Percentiles rank a stretch among this genome's conserved stretches.
phyloP scores from a whole-genome alignment of 2,888 invertebrate species.

The Melikaiella ostensackeni region DNA sequence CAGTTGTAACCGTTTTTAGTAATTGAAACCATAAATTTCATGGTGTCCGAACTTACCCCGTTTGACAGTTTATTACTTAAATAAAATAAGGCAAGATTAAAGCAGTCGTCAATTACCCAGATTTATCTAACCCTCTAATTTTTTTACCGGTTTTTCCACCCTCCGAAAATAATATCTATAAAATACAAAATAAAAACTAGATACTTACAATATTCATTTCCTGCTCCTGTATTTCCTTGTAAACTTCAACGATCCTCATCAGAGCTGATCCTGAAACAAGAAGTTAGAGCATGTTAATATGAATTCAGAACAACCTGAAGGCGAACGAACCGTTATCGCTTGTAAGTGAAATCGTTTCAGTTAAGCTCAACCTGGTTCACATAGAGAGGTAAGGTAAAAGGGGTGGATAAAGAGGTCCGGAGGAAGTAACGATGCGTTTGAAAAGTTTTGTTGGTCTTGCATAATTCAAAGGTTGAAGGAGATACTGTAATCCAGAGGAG shows the following conservation, averaged over 20 bases:
- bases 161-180: no score
- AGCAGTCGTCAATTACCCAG: no score
- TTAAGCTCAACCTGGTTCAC: conserved; percentile 17
- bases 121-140: no score
- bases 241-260: conserved; percentile 95
- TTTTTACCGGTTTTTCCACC: no score
- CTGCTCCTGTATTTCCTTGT: conserved; percentile 95
- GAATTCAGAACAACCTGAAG: conserved; percentile 5
- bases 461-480: conserved; percentile 74
- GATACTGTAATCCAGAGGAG: conserved; percentile 73
- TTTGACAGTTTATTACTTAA: no score
- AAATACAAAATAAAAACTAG: not conserved
- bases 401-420: not conserved
- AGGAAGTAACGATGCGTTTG: conserved; percentile 55
- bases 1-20: no score
- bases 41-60: no score
- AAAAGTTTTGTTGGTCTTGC: conserved; percentile 71
- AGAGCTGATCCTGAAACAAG: conserved; percentile 89
- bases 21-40: no score
- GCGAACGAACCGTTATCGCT: conserved; percentile 15
- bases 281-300: conserved; percentile 55
- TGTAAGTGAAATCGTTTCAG: conserved; percentile 21
- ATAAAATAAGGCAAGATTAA: no score
- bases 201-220: conserved; percentile 95
- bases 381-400: not conserved